Percentiles rank a stretch among this genome's conserved stretches.
These are phyloP conservation scores for Crotalus helleri DNA, from an alignment of 2,113 vertebrate species.

Conservation along the genomic window DNA sequence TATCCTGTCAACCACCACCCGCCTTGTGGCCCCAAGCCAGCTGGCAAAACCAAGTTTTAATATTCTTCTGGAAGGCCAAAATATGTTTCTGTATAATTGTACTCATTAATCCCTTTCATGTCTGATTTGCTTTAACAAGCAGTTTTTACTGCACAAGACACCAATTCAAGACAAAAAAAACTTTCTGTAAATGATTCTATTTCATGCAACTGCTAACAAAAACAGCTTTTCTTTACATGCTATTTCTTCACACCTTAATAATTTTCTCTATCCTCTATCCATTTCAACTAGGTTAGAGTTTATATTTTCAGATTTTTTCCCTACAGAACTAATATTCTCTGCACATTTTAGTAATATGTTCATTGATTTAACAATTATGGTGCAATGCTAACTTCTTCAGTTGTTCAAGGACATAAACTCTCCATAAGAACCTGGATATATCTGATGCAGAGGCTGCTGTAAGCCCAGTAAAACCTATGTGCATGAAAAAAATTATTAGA, in stretches of 20 bases:
- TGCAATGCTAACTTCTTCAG: not conserved
- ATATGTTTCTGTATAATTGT: not conserved
- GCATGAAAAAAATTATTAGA: not conserved
- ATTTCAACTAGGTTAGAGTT: not conserved
- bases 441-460: not conserved
- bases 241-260: not conserved
- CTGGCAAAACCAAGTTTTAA: not conserved
- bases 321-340: not conserved
- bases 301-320: not conserved
- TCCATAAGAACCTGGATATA: not conserved
- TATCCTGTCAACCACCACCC: not conserved
- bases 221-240: not conserved
- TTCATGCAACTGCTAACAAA: not conserved
- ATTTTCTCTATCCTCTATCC: not conserved
- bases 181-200: not conserved
- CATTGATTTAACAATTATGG: not conserved
- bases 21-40: not conserved
- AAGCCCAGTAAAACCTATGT: not conserved
- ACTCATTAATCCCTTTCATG: not conserved
- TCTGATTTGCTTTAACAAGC: not conserved
- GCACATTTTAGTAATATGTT: not conserved
- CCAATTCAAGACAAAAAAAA: not conserved
- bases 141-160: not conserved
- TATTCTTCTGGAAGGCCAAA: not conserved
- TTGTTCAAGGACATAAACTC: not conserved